Base-by-base conservation (phyloP, 2,113 vertebrate genomes). In the Ceuthmochares aereus region DNA sequence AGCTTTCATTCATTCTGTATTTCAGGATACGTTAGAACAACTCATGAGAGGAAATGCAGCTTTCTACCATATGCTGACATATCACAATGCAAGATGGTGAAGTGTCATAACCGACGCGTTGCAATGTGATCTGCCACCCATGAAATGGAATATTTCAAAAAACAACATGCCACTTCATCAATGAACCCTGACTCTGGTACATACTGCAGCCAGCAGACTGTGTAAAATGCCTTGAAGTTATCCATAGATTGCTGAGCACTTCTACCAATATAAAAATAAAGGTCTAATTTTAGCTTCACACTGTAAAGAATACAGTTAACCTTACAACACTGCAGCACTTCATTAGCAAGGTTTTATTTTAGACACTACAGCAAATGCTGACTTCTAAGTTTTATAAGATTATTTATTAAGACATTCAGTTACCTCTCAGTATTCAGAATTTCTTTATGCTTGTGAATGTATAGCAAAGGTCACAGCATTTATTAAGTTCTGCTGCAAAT, bases 51-150 rank as follows among this genome's bases (percentile, higher is more conserved):
- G 32, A 91, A 96, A 87, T 87, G 25, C 25, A 72, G 75, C 60
- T 93, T 94, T 86, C 87, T 85, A 54, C 80, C 91, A 87, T 95
- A 93, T 95, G 95, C 77, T 97, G 89, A 89, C 80, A 94, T 97
- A 87, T 85, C 76, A 90, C 58, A 95, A 56, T 63, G 83, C 79
- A 95, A 90, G 76, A 93, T 80, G 64, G 69, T 95, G 83, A 96
- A 89, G 63, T 93, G 76, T 95, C 83, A 83, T 93, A 95, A 94
- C 40, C 32, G 9, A 67, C 1, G 0, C 3, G 2, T 49, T 87
- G 80, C 68, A 67, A 81, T 63, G 78, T 84, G 77, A 86, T 94
- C 80, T 87, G 84, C 83, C 87, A 87, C 70, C 70, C 91, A 91
- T 95, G 94, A 93, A 97, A 94, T 60, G 30, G 52, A 90, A 79